These are phyloP conservation scores for Cecidostiba fungosa DNA, from an alignment of 2,888 invertebrate genomes.

Conservation along the genomic window DNA sequence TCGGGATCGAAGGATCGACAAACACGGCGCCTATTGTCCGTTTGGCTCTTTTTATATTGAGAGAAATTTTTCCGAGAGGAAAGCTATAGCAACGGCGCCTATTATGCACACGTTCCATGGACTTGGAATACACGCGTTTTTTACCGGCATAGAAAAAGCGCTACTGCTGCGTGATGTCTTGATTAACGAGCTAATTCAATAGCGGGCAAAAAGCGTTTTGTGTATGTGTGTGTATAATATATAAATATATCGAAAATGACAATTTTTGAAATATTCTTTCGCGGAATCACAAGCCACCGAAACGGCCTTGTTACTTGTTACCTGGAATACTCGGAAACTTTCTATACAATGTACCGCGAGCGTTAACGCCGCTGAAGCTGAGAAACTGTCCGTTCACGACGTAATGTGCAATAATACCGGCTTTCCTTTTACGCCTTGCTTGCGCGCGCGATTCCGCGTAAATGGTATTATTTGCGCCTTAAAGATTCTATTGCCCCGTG, in stretches of 20 bases:
- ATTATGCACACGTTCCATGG: neutral
- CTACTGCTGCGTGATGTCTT: neutral
- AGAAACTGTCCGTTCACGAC: conserved; percentile 14
- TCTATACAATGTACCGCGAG: conserved; percentile 36
- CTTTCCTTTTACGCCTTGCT: conserved; percentile 45
- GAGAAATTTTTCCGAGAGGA: neutral
- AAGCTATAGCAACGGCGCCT: neutral
- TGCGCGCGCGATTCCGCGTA: conserved; percentile 10
- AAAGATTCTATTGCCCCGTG: neutral
- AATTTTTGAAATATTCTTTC: neutral
- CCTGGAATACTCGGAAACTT: conserved; percentile 33
- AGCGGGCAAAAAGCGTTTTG: neutral
- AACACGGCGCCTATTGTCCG: conserved; percentile 8
- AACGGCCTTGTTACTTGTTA: conserved; percentile 29
- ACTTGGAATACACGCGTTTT: neutral
- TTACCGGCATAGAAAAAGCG: neutral
- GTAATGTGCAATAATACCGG: conserved; percentile 42
- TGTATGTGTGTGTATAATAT: too few relatives aligned
- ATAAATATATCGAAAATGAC: too few relatives aligned
- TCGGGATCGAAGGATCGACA: conserved; percentile 9
- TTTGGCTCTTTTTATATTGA: neutral
- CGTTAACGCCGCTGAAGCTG: neutral
- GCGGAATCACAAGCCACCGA: neutral
- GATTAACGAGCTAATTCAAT: neutral
- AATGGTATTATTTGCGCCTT: conserved; percentile 36